Evolutionary conservation across 1,140 invertebrate species (phyloP).

Genomic region (Mylabris phalerata): DNA sequence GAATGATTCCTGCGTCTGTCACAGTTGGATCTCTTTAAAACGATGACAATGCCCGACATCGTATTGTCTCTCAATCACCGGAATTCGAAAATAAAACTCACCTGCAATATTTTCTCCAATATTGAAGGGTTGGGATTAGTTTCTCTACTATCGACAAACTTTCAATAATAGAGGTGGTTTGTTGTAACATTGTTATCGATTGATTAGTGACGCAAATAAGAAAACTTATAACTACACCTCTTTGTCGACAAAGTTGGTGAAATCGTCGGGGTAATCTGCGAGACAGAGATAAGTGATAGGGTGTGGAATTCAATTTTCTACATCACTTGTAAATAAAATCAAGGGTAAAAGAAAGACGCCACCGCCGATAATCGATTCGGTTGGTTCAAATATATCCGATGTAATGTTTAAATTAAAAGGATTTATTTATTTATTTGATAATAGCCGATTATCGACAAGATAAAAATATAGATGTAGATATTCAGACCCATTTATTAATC

Average conservation of each 20-base stretch:
- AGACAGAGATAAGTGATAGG: constrained; percentile 20
- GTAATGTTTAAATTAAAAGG: neutral
- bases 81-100: too few species aligned
- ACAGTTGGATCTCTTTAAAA: too few species aligned
- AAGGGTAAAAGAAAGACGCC: constrained; percentile 15
- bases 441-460: too few species aligned
- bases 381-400: neutral
- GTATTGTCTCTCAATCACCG: too few species aligned
- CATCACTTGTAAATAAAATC: constrained; percentile 43
- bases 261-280: neutral
- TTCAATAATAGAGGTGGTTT: neutral
- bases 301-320: constrained; percentile 43
- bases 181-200: constrained; percentile 31
- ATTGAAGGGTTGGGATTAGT: too few species aligned
- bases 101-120: too few species aligned
- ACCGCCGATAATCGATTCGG: neutral
- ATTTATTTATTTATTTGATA: neutral
- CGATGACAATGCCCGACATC: too few species aligned
- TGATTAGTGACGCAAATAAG: constrained; percentile 30
- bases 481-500: constrained; percentile 23
- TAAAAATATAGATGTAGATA: neutral
- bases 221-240: constrained; percentile 29
- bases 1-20: too few species aligned
- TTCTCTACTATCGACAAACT: too few species aligned
- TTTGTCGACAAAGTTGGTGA: neutral